Evolutionary conservation across 2,113 vertebrate genomes (phyloP).

Genomic region (Ciconia maguari): DNA sequence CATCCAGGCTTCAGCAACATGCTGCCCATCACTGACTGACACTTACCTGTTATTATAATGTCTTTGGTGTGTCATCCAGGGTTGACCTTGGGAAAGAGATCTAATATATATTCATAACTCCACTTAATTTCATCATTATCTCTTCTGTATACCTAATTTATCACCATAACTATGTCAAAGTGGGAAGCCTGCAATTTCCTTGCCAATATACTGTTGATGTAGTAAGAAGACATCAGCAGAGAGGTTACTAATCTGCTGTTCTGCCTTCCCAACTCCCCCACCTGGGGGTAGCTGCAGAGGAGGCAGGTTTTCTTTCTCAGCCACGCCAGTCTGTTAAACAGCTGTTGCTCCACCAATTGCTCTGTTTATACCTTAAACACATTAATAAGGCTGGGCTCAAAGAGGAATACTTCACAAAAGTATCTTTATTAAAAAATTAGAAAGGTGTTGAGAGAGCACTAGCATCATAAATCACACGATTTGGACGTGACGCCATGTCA

Average conservation of each 20-base stretch:
- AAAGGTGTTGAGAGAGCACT: neutral
- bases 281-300: neutral
- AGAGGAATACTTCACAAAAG: neutral
- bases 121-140: constrained; percentile 57
- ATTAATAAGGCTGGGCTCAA: neutral
- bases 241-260: neutral
- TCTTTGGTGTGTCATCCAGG: constrained; percentile 16
- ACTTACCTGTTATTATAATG: neutral
- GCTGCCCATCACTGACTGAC: neutral
- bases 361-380: neutral
- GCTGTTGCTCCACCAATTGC: neutral
- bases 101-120: constrained; percentile 60
- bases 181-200: constrained; percentile 36
- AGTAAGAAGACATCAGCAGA: neutral
- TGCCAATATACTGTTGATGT: neutral
- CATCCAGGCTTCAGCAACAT: neutral
- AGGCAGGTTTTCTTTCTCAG: neutral
- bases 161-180: constrained; percentile 46
- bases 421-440: neutral
- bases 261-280: neutral
- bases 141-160: constrained; percentile 54
- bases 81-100: constrained; percentile 46
- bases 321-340: neutral
- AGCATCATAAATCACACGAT: neutral
- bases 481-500: neutral